phyloP scores from a whole-genome alignment of 2,797 vertebrate species.

The Rhinatrema bivittatum region DNA sequence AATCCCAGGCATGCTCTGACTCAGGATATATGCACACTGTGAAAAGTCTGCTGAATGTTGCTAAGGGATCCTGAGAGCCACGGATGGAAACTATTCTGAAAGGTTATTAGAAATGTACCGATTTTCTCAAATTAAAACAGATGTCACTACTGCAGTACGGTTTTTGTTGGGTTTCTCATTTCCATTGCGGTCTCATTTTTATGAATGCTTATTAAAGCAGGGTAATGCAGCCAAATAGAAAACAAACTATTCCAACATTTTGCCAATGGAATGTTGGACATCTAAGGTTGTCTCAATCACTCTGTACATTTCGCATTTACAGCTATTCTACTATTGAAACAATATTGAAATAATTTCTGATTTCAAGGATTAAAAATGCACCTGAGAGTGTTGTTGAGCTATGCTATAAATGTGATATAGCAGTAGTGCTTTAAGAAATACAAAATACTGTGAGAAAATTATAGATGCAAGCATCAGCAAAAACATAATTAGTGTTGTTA shows the following conservation, averaged over 20 bases:
- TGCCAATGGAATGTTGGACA: slow-evolving; percentile 3
- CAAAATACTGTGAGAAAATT: too few species aligned
- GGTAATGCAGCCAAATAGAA: slow-evolving; percentile 4
- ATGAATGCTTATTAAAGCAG: slow-evolving; percentile 8
- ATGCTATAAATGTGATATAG: too few species aligned
- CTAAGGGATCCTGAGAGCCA: slow-evolving; percentile 9
- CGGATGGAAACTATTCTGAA: background rate
- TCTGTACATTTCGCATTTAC: too few species aligned
- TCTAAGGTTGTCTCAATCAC: too few species aligned
- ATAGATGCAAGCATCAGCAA: too few species aligned
- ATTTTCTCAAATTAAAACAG: slow-evolving; percentile 7
- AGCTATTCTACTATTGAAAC: too few species aligned
- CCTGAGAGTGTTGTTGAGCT: too few species aligned
- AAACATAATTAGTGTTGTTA: too few species aligned
- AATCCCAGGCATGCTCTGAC: slow-evolving; percentile 13
- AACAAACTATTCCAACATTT: background rate
- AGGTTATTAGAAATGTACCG: slow-evolving; percentile 4
- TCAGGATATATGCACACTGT: slow-evolving; percentile 10
- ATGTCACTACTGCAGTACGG: background rate
- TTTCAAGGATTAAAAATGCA: too few species aligned
- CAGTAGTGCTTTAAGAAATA: too few species aligned
- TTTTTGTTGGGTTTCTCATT: slow-evolving; percentile 12
- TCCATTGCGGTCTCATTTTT: background rate
- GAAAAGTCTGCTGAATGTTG: background rate
- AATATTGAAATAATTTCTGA: too few species aligned